Evolutionary conservation across 2,888 invertebrate genomes (phyloP).

Genomic region (Phoenoteleia sp.): DNA sequence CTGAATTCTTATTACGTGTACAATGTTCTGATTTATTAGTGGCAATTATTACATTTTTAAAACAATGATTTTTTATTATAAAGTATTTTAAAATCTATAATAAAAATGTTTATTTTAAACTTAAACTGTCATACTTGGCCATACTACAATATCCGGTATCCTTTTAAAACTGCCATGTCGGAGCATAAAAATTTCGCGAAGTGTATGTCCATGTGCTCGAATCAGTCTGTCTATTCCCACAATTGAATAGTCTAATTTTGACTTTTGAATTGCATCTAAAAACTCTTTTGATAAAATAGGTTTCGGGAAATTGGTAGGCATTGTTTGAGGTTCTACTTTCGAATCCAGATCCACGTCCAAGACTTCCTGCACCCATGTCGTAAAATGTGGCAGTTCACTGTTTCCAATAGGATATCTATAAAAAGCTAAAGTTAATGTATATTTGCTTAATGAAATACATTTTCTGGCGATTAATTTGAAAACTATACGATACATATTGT

Average conservation of each 20-base stretch:
- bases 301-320: slow-evolving; percentile 90
- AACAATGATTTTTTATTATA: too few relatives aligned
- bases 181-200: slow-evolving; percentile 95
- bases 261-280: slow-evolving; percentile 88
- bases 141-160: slow-evolving; percentile 97
- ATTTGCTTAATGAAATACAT: too few relatives aligned
- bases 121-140: slow-evolving; percentile 94
- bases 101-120: background rate
- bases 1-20: too few relatives aligned
- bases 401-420: slow-evolving; percentile 93
- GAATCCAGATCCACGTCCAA: slow-evolving; percentile 90
- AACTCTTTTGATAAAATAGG: slow-evolving; percentile 90
- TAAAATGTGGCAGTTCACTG: slow-evolving; percentile 92
- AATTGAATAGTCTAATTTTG: slow-evolving; percentile 89
- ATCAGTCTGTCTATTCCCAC: slow-evolving; percentile 95
- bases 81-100: background rate
- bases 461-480: too few relatives aligned
- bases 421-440: too few relatives aligned
- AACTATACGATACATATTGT: too few relatives aligned
- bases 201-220: slow-evolving; percentile 97
- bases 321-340: slow-evolving; percentile 86
- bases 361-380: slow-evolving; percentile 92
- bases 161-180: slow-evolving; percentile 92
- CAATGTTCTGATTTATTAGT: too few relatives aligned
- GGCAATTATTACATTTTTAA: too few relatives aligned